A percentile compares a stretch with the other conserved stretches of the same genome.
phyloP scores from a whole-genome alignment of 30 jellyfish, hydroid and myxozoan species.

The Pseudorhiza aurosa region DNA sequence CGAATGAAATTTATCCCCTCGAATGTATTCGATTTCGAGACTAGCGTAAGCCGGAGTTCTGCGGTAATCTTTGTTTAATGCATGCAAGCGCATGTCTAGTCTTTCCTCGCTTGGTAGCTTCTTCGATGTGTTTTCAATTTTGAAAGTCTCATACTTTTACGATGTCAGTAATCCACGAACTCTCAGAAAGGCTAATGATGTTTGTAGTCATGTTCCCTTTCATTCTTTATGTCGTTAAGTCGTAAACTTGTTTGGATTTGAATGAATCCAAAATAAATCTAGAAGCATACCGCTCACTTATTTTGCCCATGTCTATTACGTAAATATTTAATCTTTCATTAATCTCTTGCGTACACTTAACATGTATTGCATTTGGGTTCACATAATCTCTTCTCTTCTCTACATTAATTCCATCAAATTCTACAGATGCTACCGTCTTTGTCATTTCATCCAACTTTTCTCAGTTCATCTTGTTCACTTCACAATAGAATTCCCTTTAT shows the following conservation, averaged over 20 bases:
- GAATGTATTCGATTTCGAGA: background rate
- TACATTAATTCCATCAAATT: background rate
- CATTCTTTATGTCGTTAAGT: background rate
- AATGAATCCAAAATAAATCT: background rate
- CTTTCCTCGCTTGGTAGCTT: too few relatives aligned
- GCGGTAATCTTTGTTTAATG: too few relatives aligned
- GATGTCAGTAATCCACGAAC: background rate
- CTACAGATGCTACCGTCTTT: conserved; percentile 2
- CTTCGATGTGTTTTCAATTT: background rate
- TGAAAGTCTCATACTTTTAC: background rate
- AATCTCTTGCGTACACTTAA: background rate
- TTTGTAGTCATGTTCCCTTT: background rate
- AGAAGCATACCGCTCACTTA: conserved; percentile 1
- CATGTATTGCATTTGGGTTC: background rate
- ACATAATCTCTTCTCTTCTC: background rate
- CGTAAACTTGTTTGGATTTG: background rate
- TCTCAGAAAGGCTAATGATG: background rate
- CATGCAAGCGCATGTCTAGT: too few relatives aligned
- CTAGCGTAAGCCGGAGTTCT: too few relatives aligned
- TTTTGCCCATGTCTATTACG: background rate
- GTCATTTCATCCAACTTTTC: background rate
- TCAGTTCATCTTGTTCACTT: background rate
- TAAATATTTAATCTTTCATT: background rate
- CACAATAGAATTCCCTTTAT: too few relatives aligned
- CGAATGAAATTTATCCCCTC: background rate